phyloP scores from a whole-genome alignment of 1,140 invertebrate genomes.

The Hydropsyche tenuis region DNA sequence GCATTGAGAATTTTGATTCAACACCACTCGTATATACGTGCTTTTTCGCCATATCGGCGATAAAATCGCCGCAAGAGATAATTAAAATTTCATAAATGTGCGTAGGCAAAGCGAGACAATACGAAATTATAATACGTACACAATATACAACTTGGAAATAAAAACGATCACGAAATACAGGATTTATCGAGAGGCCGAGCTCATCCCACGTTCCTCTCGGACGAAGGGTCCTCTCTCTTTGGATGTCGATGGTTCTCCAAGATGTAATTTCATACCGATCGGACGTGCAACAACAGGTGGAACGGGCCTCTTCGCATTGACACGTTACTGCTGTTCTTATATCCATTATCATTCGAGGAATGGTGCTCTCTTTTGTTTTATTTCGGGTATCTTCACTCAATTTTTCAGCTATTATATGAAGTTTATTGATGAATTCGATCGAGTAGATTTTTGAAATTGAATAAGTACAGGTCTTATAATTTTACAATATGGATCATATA shows the following conservation, averaged over 20 bases:
- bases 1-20: too few species aligned
- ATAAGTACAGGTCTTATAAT: too few species aligned
- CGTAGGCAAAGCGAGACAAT: constrained; percentile 35
- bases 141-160: background rate
- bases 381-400: too few species aligned
- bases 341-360: too few species aligned
- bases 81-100: constrained; percentile 39
- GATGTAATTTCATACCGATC: constrained; percentile 41
- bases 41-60: too few species aligned
- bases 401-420: too few species aligned
- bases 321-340: constrained; percentile 25
- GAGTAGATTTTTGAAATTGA: too few species aligned
- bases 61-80: constrained; percentile 17
- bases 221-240: constrained; percentile 8
- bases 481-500: too few species aligned
- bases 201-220: background rate
- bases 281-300: constrained; percentile 32
- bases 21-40: too few species aligned
- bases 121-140: too few species aligned
- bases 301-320: constrained; percentile 35
- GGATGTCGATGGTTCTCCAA: background rate
- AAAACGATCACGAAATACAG: background rate
- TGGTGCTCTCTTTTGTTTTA: too few species aligned
- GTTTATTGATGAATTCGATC: too few species aligned
- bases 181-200: constrained; percentile 30